A percentile compares a stretch with the other conserved stretches of the same genome.
Evolutionary conservation across 2,888 invertebrate species (phyloP).

Genomic region (Heliconius ismenius): DNA sequence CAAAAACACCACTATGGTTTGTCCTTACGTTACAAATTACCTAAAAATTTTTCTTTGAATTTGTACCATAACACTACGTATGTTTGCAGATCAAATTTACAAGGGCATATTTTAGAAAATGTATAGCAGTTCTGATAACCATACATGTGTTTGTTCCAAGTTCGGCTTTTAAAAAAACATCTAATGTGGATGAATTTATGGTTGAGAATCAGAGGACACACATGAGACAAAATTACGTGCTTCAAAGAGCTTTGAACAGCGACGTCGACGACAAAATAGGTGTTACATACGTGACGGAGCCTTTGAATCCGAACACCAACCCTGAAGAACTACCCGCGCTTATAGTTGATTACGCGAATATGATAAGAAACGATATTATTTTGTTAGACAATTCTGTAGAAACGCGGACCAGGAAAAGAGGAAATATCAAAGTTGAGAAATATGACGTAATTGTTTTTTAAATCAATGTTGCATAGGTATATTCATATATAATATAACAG

Average conservation of each 20-base stretch:
- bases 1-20: constrained; percentile 60
- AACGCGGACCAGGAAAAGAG: constrained; percentile 70
- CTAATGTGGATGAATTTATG: constrained; percentile 60
- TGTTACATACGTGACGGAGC: constrained; percentile 52
- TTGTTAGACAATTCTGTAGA: constrained; percentile 72
- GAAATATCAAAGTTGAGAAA: constrained; percentile 65
- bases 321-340: constrained; percentile 65
- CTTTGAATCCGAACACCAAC: constrained; percentile 53
- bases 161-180: constrained; percentile 56
- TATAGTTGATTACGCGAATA: constrained; percentile 71
- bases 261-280: constrained; percentile 57
- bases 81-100: constrained; percentile 60
- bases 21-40: constrained; percentile 37
- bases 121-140: constrained; percentile 56
- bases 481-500: not conserved
- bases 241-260: constrained; percentile 57
- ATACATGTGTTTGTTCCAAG: constrained; percentile 60
- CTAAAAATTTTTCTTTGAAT: constrained; percentile 1
- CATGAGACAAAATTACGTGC: constrained; percentile 64
- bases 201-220: constrained; percentile 64
- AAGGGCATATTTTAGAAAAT: constrained; percentile 53
- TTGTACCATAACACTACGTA: constrained; percentile 46
- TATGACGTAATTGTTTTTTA: constrained; percentile 51
- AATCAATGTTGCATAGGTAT: constrained; percentile 9
- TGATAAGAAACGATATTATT: constrained; percentile 71